phyloP scores from a whole-genome alignment of 2,797 vertebrate species.

The Pseudomugil gertrudae region DNA sequence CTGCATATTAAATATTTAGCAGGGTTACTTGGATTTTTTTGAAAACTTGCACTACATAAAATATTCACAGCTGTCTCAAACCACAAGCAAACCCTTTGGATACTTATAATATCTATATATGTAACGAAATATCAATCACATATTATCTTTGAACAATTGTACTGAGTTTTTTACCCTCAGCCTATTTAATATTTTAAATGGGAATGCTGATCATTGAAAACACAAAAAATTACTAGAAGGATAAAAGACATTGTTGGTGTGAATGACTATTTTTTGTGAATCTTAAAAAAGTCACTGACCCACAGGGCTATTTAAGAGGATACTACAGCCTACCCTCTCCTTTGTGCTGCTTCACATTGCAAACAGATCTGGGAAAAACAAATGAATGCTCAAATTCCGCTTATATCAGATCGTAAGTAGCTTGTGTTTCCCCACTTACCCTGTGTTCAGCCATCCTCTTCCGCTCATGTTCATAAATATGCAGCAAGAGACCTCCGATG shows the following conservation, averaged over 20 bases:
- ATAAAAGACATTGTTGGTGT: conserved; percentile 13
- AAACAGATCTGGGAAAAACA: conserved; percentile 29
- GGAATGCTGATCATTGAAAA: conserved; percentile 14
- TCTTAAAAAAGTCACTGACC: background rate
- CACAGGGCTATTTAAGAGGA: background rate
- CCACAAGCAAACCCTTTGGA: conserved; percentile 28
- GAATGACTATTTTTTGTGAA: conserved; percentile 2
- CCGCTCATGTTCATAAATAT: conserved; percentile 47
- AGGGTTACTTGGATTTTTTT: conserved; percentile 57
- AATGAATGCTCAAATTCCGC: conserved; percentile 38
- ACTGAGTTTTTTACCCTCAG: conserved; percentile 2
- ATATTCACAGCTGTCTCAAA: conserved; percentile 46
- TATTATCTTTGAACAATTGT: conserved; percentile 15
- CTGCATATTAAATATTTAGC: conserved; percentile 62
- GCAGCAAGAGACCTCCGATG: conserved; percentile 61
- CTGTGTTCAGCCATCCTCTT: conserved; percentile 9
- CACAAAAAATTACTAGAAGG: conserved; percentile 1
- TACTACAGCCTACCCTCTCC: background rate
- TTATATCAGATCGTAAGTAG: conserved; percentile 19
- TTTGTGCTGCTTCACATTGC: background rate
- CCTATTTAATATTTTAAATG: conserved; percentile 5
- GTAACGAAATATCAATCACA: conserved; percentile 35
- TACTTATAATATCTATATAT: conserved; percentile 24
- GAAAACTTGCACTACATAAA: conserved; percentile 65
- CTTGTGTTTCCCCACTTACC: conserved; percentile 37